phyloP scores from a whole-genome alignment of 2,888 invertebrate species.

The Micropterix aruncella region DNA sequence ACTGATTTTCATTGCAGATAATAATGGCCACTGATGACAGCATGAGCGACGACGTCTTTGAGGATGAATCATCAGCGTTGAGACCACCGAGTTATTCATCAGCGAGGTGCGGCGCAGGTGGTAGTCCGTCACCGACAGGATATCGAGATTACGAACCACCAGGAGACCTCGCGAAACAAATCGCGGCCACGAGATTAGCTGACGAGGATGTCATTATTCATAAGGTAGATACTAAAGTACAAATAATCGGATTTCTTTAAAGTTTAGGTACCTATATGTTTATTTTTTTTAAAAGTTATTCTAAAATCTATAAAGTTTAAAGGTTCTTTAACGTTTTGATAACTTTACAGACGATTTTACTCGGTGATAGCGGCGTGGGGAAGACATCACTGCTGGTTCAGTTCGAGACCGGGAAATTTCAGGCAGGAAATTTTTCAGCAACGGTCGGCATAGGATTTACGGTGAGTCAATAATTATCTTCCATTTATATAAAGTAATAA shows the following conservation, averaged over 20 bases:
- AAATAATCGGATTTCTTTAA: background rate
- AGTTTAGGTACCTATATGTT: no score
- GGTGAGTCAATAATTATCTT: no score
- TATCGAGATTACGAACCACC: constrained; percentile 70
- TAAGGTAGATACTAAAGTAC: constrained; percentile 37
- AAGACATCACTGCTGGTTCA: constrained; percentile 87
- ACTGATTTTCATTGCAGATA: constrained; percentile 17
- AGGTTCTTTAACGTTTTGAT: no score
- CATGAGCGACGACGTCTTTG: constrained; percentile 77
- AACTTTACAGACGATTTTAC: constrained; percentile 66
- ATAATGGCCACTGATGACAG: constrained; percentile 55
- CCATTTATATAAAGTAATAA: no score
- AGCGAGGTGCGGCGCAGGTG: constrained; percentile 20
- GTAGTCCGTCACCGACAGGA: constrained; percentile 61
- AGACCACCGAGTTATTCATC: constrained; percentile 22
- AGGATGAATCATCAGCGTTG: constrained; percentile 28
- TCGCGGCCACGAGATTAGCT: constrained; percentile 22
- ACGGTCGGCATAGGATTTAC: constrained; percentile 92
- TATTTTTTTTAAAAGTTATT: no score
- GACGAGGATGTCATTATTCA: constrained; percentile 50
- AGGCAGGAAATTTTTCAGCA: constrained; percentile 81
- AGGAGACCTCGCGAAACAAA: constrained; percentile 45
- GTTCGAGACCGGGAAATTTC: constrained; percentile 87
- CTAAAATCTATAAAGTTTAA: no score
- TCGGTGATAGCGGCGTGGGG: constrained; percentile 88